Conservation (phyloP, 1,140 invertebrate species). For the Heliconius hewitsoni region DNA sequence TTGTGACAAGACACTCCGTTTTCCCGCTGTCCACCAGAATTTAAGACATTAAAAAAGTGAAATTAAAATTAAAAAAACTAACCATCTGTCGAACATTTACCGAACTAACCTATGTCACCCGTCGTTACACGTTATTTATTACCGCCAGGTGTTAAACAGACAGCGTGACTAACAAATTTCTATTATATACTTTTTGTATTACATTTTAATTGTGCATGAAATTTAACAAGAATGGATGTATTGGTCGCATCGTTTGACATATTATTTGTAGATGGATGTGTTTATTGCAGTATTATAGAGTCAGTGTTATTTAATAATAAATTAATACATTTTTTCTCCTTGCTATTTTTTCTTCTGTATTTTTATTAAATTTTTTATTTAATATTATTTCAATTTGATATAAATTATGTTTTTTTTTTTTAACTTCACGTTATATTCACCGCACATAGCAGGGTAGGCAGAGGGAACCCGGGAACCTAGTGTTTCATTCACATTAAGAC, state of each 20-base stretch:
- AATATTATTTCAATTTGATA: no score
- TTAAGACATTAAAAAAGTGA: background rate
- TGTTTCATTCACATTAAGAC: no score
- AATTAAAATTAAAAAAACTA: background rate
- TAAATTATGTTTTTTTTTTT: no score
- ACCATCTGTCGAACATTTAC: background rate
- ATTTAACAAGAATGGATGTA: slow-evolving; percentile 2
- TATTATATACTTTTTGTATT: slow-evolving; percentile 11
- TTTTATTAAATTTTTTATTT: no score
- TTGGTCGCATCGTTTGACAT: background rate
- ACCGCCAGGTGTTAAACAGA: slow-evolving; percentile 10
- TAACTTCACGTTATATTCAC: no score
- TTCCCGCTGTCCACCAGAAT: background rate
- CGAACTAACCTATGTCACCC: slow-evolving; percentile 1
- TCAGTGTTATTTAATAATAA: background rate
- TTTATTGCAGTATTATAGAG: background rate
- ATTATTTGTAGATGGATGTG: background rate
- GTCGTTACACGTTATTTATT: slow-evolving; percentile 7
- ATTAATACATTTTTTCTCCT: background rate
- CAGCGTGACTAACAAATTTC: slow-evolving; percentile 6
- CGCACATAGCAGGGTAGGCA: no score
- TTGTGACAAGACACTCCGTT: background rate
- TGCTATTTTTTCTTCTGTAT: no score
- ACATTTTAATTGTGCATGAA: slow-evolving; percentile 10
- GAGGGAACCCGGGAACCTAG: no score